Conservation (phyloP, 2,797 vertebrate genomes). For the Notolabrus celidotus region DNA sequence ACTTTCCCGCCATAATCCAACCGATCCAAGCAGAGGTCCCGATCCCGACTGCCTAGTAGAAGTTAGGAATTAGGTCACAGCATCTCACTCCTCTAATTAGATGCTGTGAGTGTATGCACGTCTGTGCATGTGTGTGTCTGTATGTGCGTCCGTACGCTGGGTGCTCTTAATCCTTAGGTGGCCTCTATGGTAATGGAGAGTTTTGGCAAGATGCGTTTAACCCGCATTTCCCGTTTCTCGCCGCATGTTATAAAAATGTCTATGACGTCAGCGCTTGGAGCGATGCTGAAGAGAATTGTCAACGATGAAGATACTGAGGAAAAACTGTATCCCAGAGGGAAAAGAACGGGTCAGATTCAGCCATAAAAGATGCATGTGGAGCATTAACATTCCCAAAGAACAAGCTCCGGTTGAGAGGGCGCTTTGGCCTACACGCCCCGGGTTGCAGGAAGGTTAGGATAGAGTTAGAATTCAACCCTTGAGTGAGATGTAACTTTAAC, state of each 20-base stretch:
- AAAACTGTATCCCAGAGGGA: constrained; percentile 21
- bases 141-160: constrained; percentile 54
- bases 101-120: constrained; percentile 62
- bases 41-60: constrained; percentile 56
- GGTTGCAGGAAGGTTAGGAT: constrained; percentile 28
- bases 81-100: constrained; percentile 78
- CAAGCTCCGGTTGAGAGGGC: constrained; percentile 40
- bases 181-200: constrained; percentile 74
- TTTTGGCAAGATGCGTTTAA: constrained; percentile 63
- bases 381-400: constrained; percentile 60
- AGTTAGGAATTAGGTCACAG: constrained; percentile 81
- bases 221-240: constrained; percentile 61
- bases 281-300: constrained; percentile 16
- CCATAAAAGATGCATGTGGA: constrained; percentile 59
- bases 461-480: constrained; percentile 20
- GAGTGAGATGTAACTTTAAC: constrained; percentile 27
- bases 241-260: constrained; percentile 39
- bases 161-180: constrained; percentile 76
- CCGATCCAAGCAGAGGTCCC: constrained; percentile 45
- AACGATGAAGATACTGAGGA: constrained; percentile 13
- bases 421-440: constrained; percentile 28
- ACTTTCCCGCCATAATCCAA: constrained; percentile 60
- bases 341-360: constrained; percentile 47
- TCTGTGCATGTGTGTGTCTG: constrained; percentile 47
- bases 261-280: constrained; percentile 42